Evolutionary conservation across 2,113 vertebrate species (phyloP).

Genomic region (Actenoides lindsayi): DNA sequence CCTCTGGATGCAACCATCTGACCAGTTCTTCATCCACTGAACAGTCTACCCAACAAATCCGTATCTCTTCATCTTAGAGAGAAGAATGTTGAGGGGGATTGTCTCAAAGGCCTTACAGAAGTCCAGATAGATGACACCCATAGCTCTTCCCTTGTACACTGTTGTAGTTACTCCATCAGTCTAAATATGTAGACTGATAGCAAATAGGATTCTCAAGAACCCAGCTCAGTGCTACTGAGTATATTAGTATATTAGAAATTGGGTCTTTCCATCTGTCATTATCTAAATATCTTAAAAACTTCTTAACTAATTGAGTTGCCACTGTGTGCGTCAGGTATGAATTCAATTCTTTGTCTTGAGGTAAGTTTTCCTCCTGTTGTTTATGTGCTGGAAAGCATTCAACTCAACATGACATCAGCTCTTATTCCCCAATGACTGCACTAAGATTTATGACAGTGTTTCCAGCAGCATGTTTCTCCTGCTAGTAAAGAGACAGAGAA

Average conservation of each 20-base stretch:
- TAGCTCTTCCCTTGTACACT: neutral
- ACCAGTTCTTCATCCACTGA: neutral
- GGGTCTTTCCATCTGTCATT: neutral
- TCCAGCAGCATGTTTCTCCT: conserved; percentile 8
- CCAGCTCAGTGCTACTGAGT: neutral
- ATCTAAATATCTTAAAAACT: neutral
- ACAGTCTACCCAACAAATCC: neutral
- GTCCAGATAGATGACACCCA: neutral
- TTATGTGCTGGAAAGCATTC: conserved; percentile 4
- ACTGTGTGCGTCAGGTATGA: neutral
- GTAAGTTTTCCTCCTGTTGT: neutral
- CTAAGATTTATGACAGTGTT: conserved; percentile 8
- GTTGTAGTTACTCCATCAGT: neutral
- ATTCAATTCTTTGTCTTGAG: neutral
- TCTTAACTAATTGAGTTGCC: neutral
- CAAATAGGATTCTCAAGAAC: neutral
- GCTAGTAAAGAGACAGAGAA: conserved; percentile 15
- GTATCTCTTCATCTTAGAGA: neutral
- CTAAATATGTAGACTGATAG: neutral
- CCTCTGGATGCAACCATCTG: neutral
- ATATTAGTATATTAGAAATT: neutral
- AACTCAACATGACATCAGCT: neutral
- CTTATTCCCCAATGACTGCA: neutral
- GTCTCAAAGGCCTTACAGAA: neutral
- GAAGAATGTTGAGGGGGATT: neutral